phyloP scores from a whole-genome alignment of 2,888 invertebrate genomes.

The Torymus auratus region DNA sequence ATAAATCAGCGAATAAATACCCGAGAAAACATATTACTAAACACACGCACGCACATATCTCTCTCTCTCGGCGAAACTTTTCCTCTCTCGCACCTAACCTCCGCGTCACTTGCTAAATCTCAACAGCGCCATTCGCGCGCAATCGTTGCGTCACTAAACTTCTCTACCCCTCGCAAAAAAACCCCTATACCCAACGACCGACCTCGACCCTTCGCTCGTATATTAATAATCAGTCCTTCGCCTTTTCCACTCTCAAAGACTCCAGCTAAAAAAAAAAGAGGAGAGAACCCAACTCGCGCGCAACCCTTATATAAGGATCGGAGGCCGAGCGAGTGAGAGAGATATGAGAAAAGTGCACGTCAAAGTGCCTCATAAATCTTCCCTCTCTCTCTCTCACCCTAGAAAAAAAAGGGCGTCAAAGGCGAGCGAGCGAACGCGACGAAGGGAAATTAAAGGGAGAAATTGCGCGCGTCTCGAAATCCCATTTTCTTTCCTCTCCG shows the following conservation, averaged over 20 bases:
- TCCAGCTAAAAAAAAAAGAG: background rate
- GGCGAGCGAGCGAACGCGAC: background rate
- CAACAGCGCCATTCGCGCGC: too few relatives aligned
- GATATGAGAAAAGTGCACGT: constrained; percentile 56
- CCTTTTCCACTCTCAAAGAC: background rate
- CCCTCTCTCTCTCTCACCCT: constrained; percentile 5
- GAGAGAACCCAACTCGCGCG: background rate
- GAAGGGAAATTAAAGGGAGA: constrained; percentile 56
- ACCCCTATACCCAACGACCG: background rate
- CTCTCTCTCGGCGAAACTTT: too few relatives aligned
- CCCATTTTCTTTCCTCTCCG: constrained; percentile 50
- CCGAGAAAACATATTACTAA: too few relatives aligned
- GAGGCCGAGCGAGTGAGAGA: background rate
- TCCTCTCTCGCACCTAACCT: too few relatives aligned
- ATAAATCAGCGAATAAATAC: too few relatives aligned
- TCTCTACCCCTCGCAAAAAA: background rate
- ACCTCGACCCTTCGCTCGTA: constrained; percentile 33
- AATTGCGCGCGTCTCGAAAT: constrained; percentile 48
- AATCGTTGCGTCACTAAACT: too few relatives aligned
- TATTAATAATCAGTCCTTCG: constrained; percentile 15
- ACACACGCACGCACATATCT: too few relatives aligned
- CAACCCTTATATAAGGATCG: constrained; percentile 18
- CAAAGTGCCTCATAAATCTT: constrained; percentile 58
- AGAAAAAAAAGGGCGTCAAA: constrained; percentile 37
- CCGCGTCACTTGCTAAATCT: too few relatives aligned